phyloP scores from a whole-genome alignment of 1,140 invertebrate species.

The Zophobas morio region DNA sequence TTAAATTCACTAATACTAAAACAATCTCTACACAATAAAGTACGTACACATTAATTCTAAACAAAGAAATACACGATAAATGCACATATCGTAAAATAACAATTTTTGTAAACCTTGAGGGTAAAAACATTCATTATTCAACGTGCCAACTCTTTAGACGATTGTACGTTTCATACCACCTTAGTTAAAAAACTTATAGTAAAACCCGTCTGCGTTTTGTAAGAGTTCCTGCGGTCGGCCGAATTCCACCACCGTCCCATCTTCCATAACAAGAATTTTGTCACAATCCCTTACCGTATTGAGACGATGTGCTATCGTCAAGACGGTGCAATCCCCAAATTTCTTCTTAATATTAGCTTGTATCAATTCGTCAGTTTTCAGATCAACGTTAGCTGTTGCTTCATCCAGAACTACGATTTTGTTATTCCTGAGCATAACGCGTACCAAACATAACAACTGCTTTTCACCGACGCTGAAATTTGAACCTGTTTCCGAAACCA shows the following conservation, averaged over 20 bases:
- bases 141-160: no score
- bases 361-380: constrained; percentile 79
- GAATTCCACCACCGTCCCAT: constrained; percentile 77
- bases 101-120: no score
- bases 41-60: no score
- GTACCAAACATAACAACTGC: constrained; percentile 84
- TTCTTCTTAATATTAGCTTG: constrained; percentile 78
- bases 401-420: constrained; percentile 69
- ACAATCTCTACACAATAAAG: no score
- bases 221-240: constrained; percentile 65
- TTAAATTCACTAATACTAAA: no score
- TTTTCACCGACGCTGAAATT: constrained; percentile 86
- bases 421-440: constrained; percentile 81
- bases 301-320: constrained; percentile 88
- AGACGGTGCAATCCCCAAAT: constrained; percentile 81
- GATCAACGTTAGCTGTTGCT: constrained; percentile 79
- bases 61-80: no score
- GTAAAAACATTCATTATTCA: no score
- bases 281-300: constrained; percentile 83
- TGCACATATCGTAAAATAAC: no score
- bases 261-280: constrained; percentile 74
- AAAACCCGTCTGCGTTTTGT: no score
- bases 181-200: no score
- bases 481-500: constrained; percentile 78
- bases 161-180: no score